A percentile compares a stretch with the other conserved stretches of the same genome.
Conservation (phyloP, 2,113 vertebrate genomes). For the Dromiciops gliroides region DNA sequence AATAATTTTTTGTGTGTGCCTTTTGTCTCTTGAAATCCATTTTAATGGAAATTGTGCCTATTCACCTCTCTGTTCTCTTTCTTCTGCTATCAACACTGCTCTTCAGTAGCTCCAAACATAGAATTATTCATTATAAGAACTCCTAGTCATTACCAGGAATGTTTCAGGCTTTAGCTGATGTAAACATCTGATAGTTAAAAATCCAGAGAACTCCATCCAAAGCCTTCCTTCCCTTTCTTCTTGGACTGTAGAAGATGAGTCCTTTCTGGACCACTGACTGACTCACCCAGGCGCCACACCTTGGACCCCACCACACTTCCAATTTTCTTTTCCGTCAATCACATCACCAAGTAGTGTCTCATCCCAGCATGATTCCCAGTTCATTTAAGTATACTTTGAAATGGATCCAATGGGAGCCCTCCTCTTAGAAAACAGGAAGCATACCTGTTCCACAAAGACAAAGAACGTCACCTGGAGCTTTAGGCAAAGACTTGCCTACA, state of each 20-base stretch:
- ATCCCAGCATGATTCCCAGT: slow-evolving; percentile 51
- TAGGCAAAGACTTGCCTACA: slow-evolving; percentile 41
- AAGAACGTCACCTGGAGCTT: slow-evolving; percentile 9
- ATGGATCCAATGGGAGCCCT: slow-evolving; percentile 56
- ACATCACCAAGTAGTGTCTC: slow-evolving; percentile 38
- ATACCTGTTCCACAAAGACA: slow-evolving; percentile 30
- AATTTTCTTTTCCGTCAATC: slow-evolving; percentile 53
- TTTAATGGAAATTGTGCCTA: slow-evolving; percentile 78
- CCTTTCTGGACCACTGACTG: not conserved
- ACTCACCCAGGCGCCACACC: not conserved
- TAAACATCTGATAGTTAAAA: slow-evolving; percentile 16
- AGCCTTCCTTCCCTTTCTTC: not conserved
- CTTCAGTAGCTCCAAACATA: slow-evolving; percentile 63
- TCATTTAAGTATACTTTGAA: slow-evolving; percentile 68
- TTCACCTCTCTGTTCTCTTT: slow-evolving; percentile 64
- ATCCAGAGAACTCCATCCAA: fast-evolving
- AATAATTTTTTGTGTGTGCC: slow-evolving; percentile 77
- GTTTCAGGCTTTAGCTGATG: slow-evolving; percentile 12
- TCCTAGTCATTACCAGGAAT: slow-evolving; percentile 38
- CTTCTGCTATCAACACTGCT: slow-evolving; percentile 40
- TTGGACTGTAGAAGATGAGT: not conserved
- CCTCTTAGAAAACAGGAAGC: slow-evolving; percentile 66
- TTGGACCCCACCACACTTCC: not conserved
- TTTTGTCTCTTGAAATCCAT: slow-evolving; percentile 78
- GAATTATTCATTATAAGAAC: slow-evolving; percentile 42